phyloP scores from a whole-genome alignment of 1,140 invertebrate genomes.

The Eupristina koningsbergeri region DNA sequence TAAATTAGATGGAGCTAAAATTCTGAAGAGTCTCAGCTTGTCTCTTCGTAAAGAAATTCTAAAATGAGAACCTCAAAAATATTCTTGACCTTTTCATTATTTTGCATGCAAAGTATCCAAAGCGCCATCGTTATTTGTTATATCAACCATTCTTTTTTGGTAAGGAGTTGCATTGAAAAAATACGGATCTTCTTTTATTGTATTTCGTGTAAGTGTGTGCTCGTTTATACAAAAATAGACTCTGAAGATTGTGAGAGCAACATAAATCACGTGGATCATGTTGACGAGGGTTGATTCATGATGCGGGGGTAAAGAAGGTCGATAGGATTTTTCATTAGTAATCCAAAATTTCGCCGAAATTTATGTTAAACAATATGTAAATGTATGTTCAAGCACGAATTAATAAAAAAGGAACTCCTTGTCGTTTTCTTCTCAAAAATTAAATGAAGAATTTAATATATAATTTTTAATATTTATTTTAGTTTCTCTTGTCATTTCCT shows the following conservation, averaged over 20 bases:
- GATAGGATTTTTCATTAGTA: neutral
- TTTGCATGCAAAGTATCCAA: slow-evolving; percentile 55
- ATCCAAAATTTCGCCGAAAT: neutral
- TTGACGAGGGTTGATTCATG: neutral
- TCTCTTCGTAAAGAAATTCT: neutral
- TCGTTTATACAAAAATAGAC: no score
- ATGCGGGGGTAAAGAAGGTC: neutral
- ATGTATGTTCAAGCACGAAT: no score
- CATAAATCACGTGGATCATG: neutral
- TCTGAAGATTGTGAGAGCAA: neutral
- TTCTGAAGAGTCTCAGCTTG: neutral
- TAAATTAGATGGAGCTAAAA: neutral
- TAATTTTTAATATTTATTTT: neutral
- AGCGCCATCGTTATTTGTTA: slow-evolving; percentile 64
- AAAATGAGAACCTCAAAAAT: slow-evolving; percentile 57
- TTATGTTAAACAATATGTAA: neutral
- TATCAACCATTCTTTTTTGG: neutral
- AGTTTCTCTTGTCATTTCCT: no score
- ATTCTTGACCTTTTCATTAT: slow-evolving; percentile 70
- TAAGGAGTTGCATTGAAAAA: neutral
- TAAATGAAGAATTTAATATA: neutral
- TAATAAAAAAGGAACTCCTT: no score
- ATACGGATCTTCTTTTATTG: neutral
- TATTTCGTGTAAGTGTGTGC: neutral
- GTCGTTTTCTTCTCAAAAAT: neutral